Percentiles rank a stretch among this genome's conserved stretches.
These are phyloP conservation scores for Hyles vespertilio DNA, from an alignment of 1,140 invertebrate species.

Conservation along the genomic window DNA sequence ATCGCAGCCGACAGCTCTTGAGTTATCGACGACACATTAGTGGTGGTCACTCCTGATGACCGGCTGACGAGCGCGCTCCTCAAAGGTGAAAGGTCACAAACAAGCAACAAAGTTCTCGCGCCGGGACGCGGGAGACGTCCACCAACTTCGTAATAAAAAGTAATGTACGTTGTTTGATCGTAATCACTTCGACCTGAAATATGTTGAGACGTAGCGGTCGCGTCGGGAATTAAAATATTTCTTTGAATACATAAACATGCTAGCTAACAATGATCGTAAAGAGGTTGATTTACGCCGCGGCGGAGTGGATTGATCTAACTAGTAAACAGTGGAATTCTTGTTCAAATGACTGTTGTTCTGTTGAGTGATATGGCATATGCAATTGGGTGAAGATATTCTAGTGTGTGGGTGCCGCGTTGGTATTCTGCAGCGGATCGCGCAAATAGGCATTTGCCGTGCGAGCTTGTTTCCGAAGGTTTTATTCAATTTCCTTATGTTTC, in stretches of 20 bases:
- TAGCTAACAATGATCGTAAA: slow-evolving; percentile 9
- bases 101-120: slow-evolving; percentile 7
- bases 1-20: too few relatives aligned
- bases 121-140: slow-evolving; percentile 6
- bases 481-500: slow-evolving; percentile 2
- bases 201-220: slow-evolving; percentile 5
- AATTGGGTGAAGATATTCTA: neutral
- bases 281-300: slow-evolving; percentile 2
- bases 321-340: slow-evolving; percentile 1
- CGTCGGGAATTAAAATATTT: neutral
- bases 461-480: neutral
- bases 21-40: too few relatives aligned
- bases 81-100: slow-evolving; percentile 8
- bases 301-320: slow-evolving; percentile 1
- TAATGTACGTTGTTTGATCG: slow-evolving; percentile 12
- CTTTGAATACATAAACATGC: slow-evolving; percentile 1
- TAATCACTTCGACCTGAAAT: slow-evolving; percentile 8
- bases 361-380: too few relatives aligned
- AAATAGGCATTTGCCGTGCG: neutral
- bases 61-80: neutral
- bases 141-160: slow-evolving; percentile 13
- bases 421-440: neutral
- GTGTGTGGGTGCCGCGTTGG: neutral
- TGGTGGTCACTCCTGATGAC: neutral
- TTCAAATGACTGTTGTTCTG: too few relatives aligned